Conservation (phyloP, 2,797 vertebrate species). For the Menidia menidia region DNA sequence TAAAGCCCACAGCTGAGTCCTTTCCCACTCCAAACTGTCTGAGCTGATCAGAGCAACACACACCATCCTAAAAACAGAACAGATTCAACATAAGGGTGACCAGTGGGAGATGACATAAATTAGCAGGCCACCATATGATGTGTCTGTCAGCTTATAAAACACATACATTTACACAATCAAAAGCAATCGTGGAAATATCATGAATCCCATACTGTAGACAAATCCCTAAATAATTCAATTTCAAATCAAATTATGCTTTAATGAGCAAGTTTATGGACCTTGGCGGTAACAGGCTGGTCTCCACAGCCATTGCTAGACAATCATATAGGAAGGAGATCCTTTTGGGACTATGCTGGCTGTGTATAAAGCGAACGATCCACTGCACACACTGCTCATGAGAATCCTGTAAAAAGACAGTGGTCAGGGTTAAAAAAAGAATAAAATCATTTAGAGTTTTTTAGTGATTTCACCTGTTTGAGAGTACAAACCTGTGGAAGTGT, state of each 20-base stretch:
- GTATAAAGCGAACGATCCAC: slow-evolving; percentile 97
- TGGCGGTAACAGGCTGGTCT: slow-evolving; percentile 92
- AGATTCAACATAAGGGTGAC: slow-evolving; percentile 10
- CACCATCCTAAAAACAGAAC: slow-evolving; percentile 87
- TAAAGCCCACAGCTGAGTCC: slow-evolving; percentile 95
- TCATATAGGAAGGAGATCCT: slow-evolving; percentile 98
- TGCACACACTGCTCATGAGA: slow-evolving; percentile 98
- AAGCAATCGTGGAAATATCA: background rate
- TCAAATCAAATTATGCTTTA: background rate
- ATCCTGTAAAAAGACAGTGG: slow-evolving; percentile 82
- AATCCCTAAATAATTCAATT: background rate
- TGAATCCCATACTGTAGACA: background rate
- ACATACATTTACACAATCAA: background rate
- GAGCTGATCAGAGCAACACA: slow-evolving; percentile 94
- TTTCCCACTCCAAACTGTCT: slow-evolving; percentile 95
- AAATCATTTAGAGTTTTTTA: background rate
- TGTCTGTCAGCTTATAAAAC: background rate
- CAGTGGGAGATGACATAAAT: background rate
- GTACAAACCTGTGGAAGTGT: slow-evolving; percentile 90
- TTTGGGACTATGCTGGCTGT: slow-evolving; percentile 97
- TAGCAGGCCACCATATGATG: background rate
- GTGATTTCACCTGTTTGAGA: background rate
- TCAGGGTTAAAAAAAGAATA: background rate
- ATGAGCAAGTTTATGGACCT: slow-evolving; percentile 79
- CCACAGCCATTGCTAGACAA: slow-evolving; percentile 96